Evolutionary conservation across 1,140 invertebrate species (phyloP), one percentile per base, ranked within the genome.

Genomic region (Caerostris extrusa): DNA sequence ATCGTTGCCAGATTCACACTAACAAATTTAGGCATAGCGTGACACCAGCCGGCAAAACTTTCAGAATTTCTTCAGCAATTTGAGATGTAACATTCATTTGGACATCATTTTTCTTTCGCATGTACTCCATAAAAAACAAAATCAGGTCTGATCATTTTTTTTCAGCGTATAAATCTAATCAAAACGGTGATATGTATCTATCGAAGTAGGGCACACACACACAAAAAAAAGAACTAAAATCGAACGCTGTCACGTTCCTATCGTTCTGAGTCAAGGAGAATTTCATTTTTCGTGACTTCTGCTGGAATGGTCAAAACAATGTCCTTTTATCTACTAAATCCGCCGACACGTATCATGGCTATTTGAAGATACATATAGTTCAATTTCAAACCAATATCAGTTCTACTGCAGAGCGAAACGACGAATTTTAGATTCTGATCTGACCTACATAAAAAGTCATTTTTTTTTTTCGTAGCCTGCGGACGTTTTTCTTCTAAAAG

Each of bases 401-500:
- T 83, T 83, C 81, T 85, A 17, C 14, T 3, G 71, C 34, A 81
- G 71, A 50, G 2, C 34, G 34, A 81, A 50, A 81, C 71, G 34
- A 34, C 2, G 55, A 58, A 85, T 58, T 85, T 85, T 85, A 14
- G 77, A 7, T 85, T 85, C 55, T 85, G 82, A 56, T 58, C 17
- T 88, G 86, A 88, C 86, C 86, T 88, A 88, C 60, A 88, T 88
- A 67, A 85, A 77, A 88, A 88, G 3, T 67, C 86, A n/a, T 67
- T 64, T 88, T n/a, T n/a, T n/a, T n/a, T n/a, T n/a, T 64, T 88
- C 5, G 7, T 53, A 60, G 3, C 10, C 34, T 10, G 86, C 14
- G 5, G 8, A 77, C 5, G 4, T 77, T 34, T n/a, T 14, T 50
- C 71, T 77, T 34, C 8, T 50, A 6, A 71, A 50, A 50, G 12